These are phyloP conservation scores for Teleiodes luculella DNA, from an alignment of 2,888 invertebrate genomes.

Conservation along the genomic window DNA sequence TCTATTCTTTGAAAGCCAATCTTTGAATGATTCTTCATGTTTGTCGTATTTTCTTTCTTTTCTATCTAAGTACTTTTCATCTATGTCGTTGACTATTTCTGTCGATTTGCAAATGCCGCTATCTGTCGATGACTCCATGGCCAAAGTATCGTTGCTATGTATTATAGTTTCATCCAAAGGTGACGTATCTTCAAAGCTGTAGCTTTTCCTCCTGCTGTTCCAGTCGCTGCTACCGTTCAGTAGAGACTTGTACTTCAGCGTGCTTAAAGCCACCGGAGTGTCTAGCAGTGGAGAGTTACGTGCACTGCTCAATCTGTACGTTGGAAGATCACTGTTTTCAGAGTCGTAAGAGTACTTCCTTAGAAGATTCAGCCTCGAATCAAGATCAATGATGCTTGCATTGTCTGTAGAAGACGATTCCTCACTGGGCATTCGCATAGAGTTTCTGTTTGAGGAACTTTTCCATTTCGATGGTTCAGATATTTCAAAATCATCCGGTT, in stretches of 20 bases:
- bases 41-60: conserved; percentile 38
- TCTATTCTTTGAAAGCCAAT: conserved; percentile 66
- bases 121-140: conserved; percentile 87
- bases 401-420: conserved; percentile 71
- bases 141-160: conserved; percentile 66
- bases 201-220: conserved; percentile 87
- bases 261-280: conserved; percentile 57
- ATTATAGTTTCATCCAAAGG: conserved; percentile 52
- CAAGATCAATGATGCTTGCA: conserved; percentile 66
- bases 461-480: conserved; percentile 82
- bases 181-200: conserved; percentile 81
- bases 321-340: conserved; percentile 52
- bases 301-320: conserved; percentile 42
- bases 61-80: conserved; percentile 39
- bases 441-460: conserved; percentile 81
- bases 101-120: conserved; percentile 87
- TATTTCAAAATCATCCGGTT: conserved; percentile 77
- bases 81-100: conserved; percentile 77
- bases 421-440: conserved; percentile 83
- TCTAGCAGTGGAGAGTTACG: conserved; percentile 60
- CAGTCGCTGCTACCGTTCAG: conserved; percentile 77
- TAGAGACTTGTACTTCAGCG: conserved; percentile 65
- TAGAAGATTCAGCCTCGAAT: conserved; percentile 48
- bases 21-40: conserved; percentile 59
- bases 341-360: conserved; percentile 62